Evolutionary conservation across 35 echinoderm and acorn worm genomes (phyloP), one percentile per base, ranked within the genome.

Genomic region (Stichopus chloronotus): DNA sequence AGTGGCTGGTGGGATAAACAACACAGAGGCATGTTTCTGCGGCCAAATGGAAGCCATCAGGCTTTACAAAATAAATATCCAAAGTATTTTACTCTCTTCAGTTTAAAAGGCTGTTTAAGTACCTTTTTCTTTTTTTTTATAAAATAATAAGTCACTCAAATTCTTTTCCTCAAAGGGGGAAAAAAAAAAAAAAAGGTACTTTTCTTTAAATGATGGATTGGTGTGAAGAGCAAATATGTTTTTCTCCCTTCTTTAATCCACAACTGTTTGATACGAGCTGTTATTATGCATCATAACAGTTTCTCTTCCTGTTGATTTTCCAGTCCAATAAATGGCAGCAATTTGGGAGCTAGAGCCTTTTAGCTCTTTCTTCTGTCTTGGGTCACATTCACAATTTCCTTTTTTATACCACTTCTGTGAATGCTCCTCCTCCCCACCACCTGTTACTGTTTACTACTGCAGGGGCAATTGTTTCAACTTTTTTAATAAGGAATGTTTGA

Each of bases 401-500:
- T n/a, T n/a, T n/a, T n/a, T n/a, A n/a, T n/a, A n/a, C n/a, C n/a
- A n/a, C n/a, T 58, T 84, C 20, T 19, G 13, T 84, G 56, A 84
- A 84, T 59, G 53, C 10, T 72, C n/a, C 81, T 84, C 81, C n/a
- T n/a, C n/a, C n/a, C n/a, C n/a, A n/a, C n/a, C 81, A 84, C 81
- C 81, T 84, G 81, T 84, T 84, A 57, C 55, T n/a, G 53, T 58
- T 58, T 84, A n/a, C n/a, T 58, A 57, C 81, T 84, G 17, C 54
- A 54, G 81, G n/a, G n/a, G 81, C 81, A 84, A 84, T 84, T 84
- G 81, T 84, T 84, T 84, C 81, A n/a, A 58, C 14, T 84, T 55
- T 58, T n/a, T n/a, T n/a, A n/a, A n/a, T n/a, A 84, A 59, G 22
- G 55, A 58, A 55, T 10, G 58, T 58, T 19, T 84, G 16, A 58